A percentile compares a stretch with the other conserved stretches of the same genome.
Evolutionary conservation across 2,797 vertebrate genomes (phyloP).

Genomic region (Delichon dasypus): DNA sequence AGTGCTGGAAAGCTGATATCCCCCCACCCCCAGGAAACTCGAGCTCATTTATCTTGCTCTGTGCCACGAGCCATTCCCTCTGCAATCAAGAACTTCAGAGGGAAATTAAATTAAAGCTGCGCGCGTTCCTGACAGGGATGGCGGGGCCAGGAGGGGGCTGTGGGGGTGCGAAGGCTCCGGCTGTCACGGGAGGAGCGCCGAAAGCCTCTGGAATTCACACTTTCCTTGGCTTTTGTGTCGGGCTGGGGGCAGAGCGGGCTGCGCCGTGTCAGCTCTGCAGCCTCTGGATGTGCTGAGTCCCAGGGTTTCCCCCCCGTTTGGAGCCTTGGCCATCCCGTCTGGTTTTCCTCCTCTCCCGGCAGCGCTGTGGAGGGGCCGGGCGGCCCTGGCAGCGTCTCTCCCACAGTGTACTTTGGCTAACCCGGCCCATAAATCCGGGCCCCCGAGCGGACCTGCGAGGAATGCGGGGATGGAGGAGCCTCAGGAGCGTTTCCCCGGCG

Average conservation of each 20-base stretch:
- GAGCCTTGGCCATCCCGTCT: not conserved
- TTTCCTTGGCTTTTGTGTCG: not conserved
- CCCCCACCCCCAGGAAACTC: not conserved
- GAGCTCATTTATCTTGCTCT: slow-evolving; percentile 50
- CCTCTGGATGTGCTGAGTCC: rapidly evolving
- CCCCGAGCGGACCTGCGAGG: slow-evolving; percentile 30
- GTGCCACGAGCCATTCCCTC: slow-evolving; percentile 41
- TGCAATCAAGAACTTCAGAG: slow-evolving; percentile 23
- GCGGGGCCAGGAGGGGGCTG: not conserved
- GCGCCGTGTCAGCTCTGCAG: rapidly evolving
- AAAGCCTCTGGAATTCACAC: not conserved
- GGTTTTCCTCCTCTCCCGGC: not conserved
- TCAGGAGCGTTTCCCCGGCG: slow-evolving; percentile 14
- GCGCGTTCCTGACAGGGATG: not conserved
- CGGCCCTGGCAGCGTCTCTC: not conserved
- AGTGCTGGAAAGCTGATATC: slow-evolving; percentile 13
- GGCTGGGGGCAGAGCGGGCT: not conserved
- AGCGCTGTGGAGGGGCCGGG: not conserved
- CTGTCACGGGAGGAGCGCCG: rapidly evolving
- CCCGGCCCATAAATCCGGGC: not conserved
- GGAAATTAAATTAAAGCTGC: slow-evolving; percentile 26
- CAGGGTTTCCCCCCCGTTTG: not conserved
- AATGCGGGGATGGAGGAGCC: slow-evolving; percentile 29
- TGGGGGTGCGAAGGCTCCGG: not conserved
- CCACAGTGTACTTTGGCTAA: slow-evolving; percentile 52